Percentiles rank a stretch among this genome's conserved stretches.
Conservation (phyloP, 2,888 invertebrate species). For the Dryococelus australis region DNA sequence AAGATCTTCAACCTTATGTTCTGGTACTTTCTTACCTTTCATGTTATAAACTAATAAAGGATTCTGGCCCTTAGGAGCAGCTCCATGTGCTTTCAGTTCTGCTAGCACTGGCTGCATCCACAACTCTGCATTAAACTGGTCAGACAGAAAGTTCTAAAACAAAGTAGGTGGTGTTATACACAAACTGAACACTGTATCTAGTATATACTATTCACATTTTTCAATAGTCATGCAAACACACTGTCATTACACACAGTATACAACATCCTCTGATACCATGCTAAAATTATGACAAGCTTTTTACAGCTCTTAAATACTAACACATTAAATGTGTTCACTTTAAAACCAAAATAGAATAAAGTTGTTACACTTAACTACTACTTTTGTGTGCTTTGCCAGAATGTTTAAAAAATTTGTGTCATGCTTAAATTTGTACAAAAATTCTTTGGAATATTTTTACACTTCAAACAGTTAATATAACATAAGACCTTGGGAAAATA, state of each 20-base stretch:
- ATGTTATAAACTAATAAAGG: constrained; percentile 69
- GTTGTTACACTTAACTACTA: too few species aligned
- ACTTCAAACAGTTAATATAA: too few species aligned
- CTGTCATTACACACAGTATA: neutral
- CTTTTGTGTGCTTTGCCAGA: too few species aligned
- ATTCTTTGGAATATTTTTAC: too few species aligned
- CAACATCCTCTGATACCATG: neutral
- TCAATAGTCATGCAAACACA: neutral
- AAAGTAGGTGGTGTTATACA: constrained; percentile 5
- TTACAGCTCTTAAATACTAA: too few species aligned
- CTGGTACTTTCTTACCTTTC: constrained; percentile 68
- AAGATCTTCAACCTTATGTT: constrained; percentile 53
- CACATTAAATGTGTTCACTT: too few species aligned
- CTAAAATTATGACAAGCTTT: too few species aligned
- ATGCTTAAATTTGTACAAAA: too few species aligned
- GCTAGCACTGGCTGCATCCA: constrained; percentile 72
- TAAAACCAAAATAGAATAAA: too few species aligned
- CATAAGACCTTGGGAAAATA: too few species aligned
- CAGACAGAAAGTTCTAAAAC: constrained; percentile 63
- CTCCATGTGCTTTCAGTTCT: constrained; percentile 65
- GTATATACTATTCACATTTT: neutral
- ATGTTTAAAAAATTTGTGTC: too few species aligned
- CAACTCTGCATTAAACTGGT: constrained; percentile 69
- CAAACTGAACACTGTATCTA: neutral
- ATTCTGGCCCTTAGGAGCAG: constrained; percentile 66